Evolutionary conservation across 2,888 invertebrate species (phyloP).

Genomic region (Drosophila pseudotalamancana): DNA sequence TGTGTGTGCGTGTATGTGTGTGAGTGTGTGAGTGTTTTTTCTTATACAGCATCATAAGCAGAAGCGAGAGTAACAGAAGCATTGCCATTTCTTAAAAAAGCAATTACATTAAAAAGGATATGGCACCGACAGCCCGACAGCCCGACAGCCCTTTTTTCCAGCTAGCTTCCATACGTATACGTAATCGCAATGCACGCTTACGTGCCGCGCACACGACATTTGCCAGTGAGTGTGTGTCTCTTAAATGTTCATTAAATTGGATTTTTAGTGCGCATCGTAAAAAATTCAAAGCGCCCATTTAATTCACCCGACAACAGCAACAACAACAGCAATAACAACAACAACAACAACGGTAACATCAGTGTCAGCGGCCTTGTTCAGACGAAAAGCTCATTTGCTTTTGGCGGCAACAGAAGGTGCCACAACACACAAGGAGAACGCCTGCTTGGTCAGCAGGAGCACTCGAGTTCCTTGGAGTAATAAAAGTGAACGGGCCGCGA

Average conservation of each 20-base stretch:
- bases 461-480: conserved; percentile 59
- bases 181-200: conserved; percentile 64
- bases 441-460: conserved; percentile 58
- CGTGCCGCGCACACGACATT: conserved; percentile 50
- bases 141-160: conserved; percentile 53
- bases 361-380: conserved; percentile 15
- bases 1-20: conserved; percentile 27
- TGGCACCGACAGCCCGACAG: conserved; percentile 66
- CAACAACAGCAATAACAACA: conserved; percentile 13
- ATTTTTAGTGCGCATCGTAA: conserved; percentile 82
- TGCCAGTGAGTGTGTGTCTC: conserved; percentile 70
- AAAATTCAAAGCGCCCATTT: conserved; percentile 79
- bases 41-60: conserved; percentile 55
- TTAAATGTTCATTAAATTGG: conserved; percentile 83
- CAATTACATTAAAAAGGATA: conserved; percentile 82
- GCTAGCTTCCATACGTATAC: conserved; percentile 61
- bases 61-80: conserved; percentile 19
- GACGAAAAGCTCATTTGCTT: conserved; percentile 47
- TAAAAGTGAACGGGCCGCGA: conserved; percentile 56
- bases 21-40: conserved; percentile 27
- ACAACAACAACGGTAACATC: no score
- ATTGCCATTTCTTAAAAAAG: conserved; percentile 78
- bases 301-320: conserved; percentile 66
- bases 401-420: conserved; percentile 50
- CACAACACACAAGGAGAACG: background rate